A percentile compares a stretch with the other conserved stretches of the same genome.
Conservation (phyloP, 2,797 vertebrate genomes). For the Epinephelus awoara region DNA sequence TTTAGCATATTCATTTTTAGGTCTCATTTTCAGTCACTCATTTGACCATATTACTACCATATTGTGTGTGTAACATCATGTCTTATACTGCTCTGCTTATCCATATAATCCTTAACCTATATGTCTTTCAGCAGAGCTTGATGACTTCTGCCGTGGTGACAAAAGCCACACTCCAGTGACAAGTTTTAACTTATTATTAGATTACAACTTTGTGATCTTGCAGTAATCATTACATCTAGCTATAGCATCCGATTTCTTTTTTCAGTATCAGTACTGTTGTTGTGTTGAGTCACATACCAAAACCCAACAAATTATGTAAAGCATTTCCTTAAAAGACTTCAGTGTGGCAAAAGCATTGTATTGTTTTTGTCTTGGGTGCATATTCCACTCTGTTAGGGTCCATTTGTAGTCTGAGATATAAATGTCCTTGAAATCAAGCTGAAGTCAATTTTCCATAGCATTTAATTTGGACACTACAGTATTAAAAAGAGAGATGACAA, state of each 20-base stretch:
- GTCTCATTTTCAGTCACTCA: neutral
- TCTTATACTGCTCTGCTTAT: constrained; percentile 9
- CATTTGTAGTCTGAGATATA: neutral
- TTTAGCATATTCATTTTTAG: neutral
- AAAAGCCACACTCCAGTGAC: constrained; percentile 10
- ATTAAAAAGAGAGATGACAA: constrained; percentile 16
- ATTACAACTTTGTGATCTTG: constrained; percentile 25
- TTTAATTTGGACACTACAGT: constrained; percentile 18
- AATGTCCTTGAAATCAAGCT: neutral
- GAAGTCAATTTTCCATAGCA: neutral
- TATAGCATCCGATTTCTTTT: constrained; percentile 4
- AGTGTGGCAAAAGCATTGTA: constrained; percentile 33
- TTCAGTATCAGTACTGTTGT: neutral
- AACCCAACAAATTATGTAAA: constrained; percentile 15
- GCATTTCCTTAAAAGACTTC: constrained; percentile 31
- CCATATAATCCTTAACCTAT: neutral
- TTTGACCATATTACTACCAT: neutral
- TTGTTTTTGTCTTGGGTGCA: constrained; percentile 15
- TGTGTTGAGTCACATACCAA: constrained; percentile 4
- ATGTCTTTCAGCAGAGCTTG: neutral
- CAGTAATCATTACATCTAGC: constrained; percentile 10
- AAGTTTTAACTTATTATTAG: neutral
- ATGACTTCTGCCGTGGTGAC: neutral
- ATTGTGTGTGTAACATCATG: neutral
- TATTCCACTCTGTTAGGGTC: constrained; percentile 4